Base-by-base conservation (phyloP, 2,113 vertebrate species). In the Capra hircus region DNA sequence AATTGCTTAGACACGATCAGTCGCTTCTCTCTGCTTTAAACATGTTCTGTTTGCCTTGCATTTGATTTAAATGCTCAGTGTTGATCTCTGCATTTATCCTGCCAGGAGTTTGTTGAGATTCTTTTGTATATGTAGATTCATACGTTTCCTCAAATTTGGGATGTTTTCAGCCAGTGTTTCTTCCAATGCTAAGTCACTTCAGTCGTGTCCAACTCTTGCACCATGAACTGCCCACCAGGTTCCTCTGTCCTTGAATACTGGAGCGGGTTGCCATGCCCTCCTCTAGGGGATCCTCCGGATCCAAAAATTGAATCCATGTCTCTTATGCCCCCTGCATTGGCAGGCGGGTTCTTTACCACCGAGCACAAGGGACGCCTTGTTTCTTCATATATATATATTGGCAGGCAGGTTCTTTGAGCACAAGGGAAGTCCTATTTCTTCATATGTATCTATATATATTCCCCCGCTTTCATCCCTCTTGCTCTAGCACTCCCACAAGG, bases 381-480 rank as follows among this genome's bases (percentile, higher is more conserved):
- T 52, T 92, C 48, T 82, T 62, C n/a, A n/a, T n/a, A 10, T 67
- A 2, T 64, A 62, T 19, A 28, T 5, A 11, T 2, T 21, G 16
- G n/a, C 33, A 36, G 64, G 17, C 64, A 11, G 33, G 33, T 11
- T 21, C 64, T 67, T 67, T 67, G 33, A 36, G 64, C n/a, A 36
- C 64, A 71, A 11, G 9, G n/a, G n/a, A 36, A 67, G 64, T 11
- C n/a, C 52, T 52, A 30, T 52, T 52, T 92, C 48, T 82, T 62
- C n/a, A n/a, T n/a, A 10, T 67, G 2, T n/a, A n/a, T 33, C 6
- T 7, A 1, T 14, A 30, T 6, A 10, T 30, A 33, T 4, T 43
- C 7, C 8, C 28, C n/a, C 2, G 11, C 62, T 80, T 36, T 23
- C 14, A 0, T 33, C 52, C 23, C 67, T 77, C 67, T 90, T 36